These are phyloP conservation scores for Ditula angustiorana DNA, from an alignment of 2,888 invertebrate genomes.

Conservation along the genomic window DNA sequence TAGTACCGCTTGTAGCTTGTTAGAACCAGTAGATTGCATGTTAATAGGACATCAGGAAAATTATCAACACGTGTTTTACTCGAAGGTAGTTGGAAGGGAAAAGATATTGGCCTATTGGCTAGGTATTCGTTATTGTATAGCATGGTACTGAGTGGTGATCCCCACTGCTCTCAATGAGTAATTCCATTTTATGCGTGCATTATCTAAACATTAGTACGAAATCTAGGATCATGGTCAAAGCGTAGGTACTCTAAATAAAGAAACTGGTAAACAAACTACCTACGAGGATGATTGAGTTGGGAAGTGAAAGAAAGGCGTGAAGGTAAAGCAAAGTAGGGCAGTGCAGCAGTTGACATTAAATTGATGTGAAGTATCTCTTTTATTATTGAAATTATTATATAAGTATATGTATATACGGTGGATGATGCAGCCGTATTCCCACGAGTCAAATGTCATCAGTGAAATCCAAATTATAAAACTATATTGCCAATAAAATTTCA, in stretches of 20 bases:
- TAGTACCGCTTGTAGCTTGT: constrained; percentile 31
- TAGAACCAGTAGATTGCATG: constrained; percentile 1
- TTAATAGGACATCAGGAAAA: constrained; percentile 1
- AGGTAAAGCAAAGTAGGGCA: neutral
- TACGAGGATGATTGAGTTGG: no score
- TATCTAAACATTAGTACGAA: no score
- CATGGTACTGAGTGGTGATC: no score
- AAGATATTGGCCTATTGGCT: neutral
- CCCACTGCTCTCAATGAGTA: no score
- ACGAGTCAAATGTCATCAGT: constrained; percentile 28
- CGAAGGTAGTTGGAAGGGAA: neutral
- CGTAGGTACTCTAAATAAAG: no score
- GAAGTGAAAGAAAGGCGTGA: no score
- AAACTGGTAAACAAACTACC: no score
- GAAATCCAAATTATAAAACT: constrained; percentile 2
- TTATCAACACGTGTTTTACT: constrained; percentile 1
- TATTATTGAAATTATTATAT: neutral
- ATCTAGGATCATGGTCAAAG: no score
- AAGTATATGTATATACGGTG: no score
- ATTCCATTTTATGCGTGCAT: no score
- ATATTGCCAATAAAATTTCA: constrained; percentile 15
- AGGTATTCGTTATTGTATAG: no score
- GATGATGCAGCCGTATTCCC: constrained; percentile 14
- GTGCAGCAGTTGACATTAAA: neutral
- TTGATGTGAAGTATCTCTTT: neutral